These are phyloP conservation scores for Chionodraco myersi DNA, from an alignment of 2,113 vertebrate species.

Conservation along the genomic window DNA sequence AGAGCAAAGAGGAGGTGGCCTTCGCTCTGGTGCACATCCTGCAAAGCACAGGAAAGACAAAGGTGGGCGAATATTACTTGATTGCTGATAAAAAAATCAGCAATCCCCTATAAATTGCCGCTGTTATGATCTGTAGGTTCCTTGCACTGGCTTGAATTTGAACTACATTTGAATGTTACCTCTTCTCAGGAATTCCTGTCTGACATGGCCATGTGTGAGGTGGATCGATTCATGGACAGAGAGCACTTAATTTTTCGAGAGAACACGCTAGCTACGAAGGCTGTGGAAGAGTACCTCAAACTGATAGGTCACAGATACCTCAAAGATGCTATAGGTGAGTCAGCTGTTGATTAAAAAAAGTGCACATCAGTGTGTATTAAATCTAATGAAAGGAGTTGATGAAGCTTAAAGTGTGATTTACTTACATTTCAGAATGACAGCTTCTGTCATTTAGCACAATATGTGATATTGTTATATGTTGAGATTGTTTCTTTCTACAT, in stretches of 20 bases:
- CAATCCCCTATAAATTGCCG: neutral
- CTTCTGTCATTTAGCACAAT: neutral
- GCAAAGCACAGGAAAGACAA: slow-evolving; percentile 96
- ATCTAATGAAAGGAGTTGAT: neutral
- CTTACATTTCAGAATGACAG: neutral
- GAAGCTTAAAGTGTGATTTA: neutral
- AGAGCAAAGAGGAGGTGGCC: slow-evolving; percentile 98
- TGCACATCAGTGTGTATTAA: neutral
- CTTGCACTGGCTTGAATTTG: neutral
- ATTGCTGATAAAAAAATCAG: neutral
- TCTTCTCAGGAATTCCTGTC: slow-evolving; percentile 93
- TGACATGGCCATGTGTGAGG: slow-evolving; percentile 98
- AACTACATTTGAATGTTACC: neutral
- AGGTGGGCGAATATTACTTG: slow-evolving; percentile 79
- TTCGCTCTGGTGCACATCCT: slow-evolving; percentile 96
- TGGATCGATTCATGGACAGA: slow-evolving; percentile 96
- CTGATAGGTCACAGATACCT: slow-evolving; percentile 99
- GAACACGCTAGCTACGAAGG: slow-evolving; percentile 98
- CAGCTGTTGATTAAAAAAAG: neutral
- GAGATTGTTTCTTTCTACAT: neutral
- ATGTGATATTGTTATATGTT: neutral
- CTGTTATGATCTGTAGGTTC: neutral
- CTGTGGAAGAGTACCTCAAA: slow-evolving; percentile 99
- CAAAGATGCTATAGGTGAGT: slow-evolving; percentile 96
- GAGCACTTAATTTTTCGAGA: slow-evolving; percentile 98